A percentile compares a stretch with the other conserved stretches of the same genome.
Conservation (phyloP, 2,797 vertebrate genomes). For the Percopsis omiscomaycus region DNA sequence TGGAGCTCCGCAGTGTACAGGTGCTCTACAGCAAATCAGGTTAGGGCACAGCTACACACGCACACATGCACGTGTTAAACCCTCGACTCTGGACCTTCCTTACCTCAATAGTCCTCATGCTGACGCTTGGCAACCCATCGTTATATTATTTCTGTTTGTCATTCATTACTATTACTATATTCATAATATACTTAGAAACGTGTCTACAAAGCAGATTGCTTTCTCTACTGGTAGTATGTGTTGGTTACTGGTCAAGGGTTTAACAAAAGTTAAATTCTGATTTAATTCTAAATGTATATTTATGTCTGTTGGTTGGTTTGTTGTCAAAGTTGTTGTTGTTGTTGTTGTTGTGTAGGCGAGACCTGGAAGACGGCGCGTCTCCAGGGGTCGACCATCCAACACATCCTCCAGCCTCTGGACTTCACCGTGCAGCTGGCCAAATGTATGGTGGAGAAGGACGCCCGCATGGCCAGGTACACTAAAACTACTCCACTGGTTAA, state of each 20-base stretch:
- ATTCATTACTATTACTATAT: too few relatives aligned
- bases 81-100: background rate
- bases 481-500: background rate
- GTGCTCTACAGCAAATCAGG: slow-evolving; percentile 91
- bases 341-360: slow-evolving; percentile 74
- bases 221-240: too few relatives aligned
- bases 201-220: too few relatives aligned
- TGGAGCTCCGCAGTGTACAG: slow-evolving; percentile 89
- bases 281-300: background rate
- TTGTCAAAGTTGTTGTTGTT: background rate
- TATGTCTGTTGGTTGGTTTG: background rate
- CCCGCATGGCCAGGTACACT: slow-evolving; percentile 87
- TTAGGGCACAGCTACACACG: slow-evolving; percentile 47
- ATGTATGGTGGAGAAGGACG: slow-evolving; percentile 92
- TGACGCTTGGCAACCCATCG: too few relatives aligned
- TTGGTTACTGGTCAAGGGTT: too few relatives aligned
- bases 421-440: slow-evolving; percentile 87
- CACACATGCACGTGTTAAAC: background rate
- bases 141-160: too few relatives aligned
- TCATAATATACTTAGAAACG: too few relatives aligned
- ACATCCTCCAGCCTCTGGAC: slow-evolving; percentile 92
- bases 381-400: slow-evolving; percentile 82
- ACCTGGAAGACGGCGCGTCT: slow-evolving; percentile 86
- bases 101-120: too few relatives aligned
- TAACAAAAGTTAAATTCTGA: too few relatives aligned